Percentiles rank a stretch among this genome's conserved stretches.
phyloP scores from a whole-genome alignment of 2,113 vertebrate species.

The Circaetus cinerascens region DNA sequence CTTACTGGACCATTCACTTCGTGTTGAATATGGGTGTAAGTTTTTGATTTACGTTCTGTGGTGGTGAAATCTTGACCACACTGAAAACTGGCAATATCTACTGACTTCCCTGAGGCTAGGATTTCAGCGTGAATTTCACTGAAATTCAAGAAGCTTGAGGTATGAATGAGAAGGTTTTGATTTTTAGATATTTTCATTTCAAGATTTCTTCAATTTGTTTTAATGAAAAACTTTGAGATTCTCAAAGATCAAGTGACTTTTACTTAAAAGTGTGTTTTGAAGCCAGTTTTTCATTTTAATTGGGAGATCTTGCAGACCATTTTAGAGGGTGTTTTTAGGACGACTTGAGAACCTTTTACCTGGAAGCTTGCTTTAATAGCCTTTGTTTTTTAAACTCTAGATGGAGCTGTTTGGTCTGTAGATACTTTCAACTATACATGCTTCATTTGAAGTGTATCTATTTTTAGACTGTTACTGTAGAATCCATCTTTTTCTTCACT shows the following conservation, averaged over 20 bases:
- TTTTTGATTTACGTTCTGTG: background rate
- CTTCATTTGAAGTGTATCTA: background rate
- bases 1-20: background rate
- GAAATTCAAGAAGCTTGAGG: background rate
- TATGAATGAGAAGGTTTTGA: background rate
- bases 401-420: constrained; percentile 68
- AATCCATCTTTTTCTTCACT: background rate
- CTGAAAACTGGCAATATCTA: background rate
- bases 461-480: background rate
- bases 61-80: background rate
- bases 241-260: background rate
- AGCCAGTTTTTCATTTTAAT: background rate
- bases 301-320: background rate
- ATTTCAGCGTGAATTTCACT: background rate
- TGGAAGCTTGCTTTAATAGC: background rate
- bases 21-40: background rate
- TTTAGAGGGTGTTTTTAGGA: background rate
- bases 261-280: background rate
- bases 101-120: background rate
- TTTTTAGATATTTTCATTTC: background rate
- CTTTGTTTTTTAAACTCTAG: constrained; percentile 56
- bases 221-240: background rate
- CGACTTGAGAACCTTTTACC: background rate
- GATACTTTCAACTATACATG: background rate
- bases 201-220: background rate